phyloP scores from a whole-genome alignment of 1,140 invertebrate genomes.

The Aphidius ervi region DNA sequence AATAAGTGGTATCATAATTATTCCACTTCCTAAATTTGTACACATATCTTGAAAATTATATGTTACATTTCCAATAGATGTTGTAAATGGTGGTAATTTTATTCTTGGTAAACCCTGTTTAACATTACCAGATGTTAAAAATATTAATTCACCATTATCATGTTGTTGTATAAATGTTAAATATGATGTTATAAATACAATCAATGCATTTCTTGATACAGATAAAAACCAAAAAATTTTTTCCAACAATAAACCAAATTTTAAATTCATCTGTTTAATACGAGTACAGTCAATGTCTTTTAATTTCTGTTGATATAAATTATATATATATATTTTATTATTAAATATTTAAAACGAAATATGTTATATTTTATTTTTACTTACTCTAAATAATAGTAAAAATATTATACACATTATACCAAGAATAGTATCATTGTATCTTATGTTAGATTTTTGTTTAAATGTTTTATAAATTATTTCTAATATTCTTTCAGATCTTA shows the following conservation, averaged over 20 bases:
- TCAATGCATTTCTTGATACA: conserved; percentile 72
- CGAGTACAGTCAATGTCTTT: conserved; percentile 57
- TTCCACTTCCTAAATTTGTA: conserved; percentile 60
- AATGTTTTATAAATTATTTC: conserved; percentile 61
- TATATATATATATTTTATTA: conserved; percentile 2
- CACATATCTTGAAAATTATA: conserved; percentile 59
- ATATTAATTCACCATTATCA: conserved; percentile 41
- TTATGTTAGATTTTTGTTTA: conserved; percentile 55
- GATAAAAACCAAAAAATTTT: conserved; percentile 68
- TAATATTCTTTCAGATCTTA: conserved; percentile 59
- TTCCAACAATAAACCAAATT: conserved; percentile 38
- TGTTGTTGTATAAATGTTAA: conserved; percentile 52
- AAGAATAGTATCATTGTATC: conserved; percentile 60
- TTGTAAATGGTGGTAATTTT: conserved; percentile 54
- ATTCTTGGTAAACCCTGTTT: conserved; percentile 60
- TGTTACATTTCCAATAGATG: conserved; percentile 55
- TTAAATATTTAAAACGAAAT: too few species aligned
- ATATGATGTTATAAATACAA: conserved; percentile 63
- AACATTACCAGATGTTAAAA: conserved; percentile 56
- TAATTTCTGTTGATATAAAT: conserved; percentile 57
- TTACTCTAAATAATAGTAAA: conserved; percentile 64
- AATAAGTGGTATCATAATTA: conserved; percentile 69
- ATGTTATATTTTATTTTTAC: conserved; percentile 18
- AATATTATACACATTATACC: conserved; percentile 63
- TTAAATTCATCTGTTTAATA: conserved; percentile 37